A percentile compares a stretch with the other conserved stretches of the same genome.
Conservation (phyloP, 2,797 vertebrate genomes). For the Enoplosus armatus region DNA sequence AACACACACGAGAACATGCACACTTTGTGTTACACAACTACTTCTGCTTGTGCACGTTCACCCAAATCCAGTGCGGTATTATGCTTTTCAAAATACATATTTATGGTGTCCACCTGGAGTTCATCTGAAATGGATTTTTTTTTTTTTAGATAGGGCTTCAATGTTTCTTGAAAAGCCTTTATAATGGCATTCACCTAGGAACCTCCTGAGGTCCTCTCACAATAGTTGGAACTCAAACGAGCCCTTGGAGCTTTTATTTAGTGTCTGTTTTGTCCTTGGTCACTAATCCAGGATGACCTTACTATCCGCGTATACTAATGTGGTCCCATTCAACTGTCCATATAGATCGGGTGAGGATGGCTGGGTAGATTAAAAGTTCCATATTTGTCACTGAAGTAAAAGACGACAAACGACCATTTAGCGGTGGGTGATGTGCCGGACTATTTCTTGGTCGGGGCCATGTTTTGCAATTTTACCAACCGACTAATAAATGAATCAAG, state of each 20-base stretch:
- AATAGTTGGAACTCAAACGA: not conserved
- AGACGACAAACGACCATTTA: too few species aligned
- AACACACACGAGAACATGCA: slow-evolving; percentile 8
- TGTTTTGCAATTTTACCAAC: too few species aligned
- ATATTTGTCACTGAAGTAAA: not conserved
- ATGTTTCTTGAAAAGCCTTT: slow-evolving; percentile 1
- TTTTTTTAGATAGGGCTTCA: not conserved
- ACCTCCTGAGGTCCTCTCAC: not conserved
- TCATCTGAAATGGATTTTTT: not conserved
- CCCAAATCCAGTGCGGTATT: not conserved
- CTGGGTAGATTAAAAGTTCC: not conserved
- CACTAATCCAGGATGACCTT: not conserved
- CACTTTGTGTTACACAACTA: not conserved
- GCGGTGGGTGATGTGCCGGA: too few species aligned
- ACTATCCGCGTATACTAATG: not conserved
- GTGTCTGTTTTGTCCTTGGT: slow-evolving; percentile 10
- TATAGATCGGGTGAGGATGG: too few species aligned
- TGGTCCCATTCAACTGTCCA: not conserved
- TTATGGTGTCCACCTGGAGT: not conserved
- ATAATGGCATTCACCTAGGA: slow-evolving; percentile 4
- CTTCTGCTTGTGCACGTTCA: not conserved
- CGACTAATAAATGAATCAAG: too few species aligned
- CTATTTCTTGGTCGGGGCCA: too few species aligned
- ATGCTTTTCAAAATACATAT: not conserved
- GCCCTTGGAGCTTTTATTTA: not conserved